These are phyloP conservation scores for Erethizon dorsatum DNA, from an alignment of 2,797 vertebrate genomes.

Conservation along the genomic window DNA sequence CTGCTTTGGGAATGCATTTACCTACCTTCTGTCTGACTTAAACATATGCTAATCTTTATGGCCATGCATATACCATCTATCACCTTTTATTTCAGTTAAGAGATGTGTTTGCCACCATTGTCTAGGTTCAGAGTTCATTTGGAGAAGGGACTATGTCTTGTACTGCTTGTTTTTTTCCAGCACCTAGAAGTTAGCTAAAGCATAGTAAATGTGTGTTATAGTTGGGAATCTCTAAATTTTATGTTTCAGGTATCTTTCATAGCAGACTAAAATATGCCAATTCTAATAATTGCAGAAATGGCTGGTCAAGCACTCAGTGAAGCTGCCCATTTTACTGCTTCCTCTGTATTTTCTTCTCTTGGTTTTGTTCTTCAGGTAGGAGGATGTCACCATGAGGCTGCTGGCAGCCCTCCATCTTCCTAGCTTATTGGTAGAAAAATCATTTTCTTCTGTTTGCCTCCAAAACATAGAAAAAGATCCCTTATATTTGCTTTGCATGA, in stretches of 20 bases:
- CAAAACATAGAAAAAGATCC: not conserved
- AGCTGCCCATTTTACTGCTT: not conserved
- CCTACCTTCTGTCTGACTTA: rapidly evolving
- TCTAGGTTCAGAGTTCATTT: not conserved
- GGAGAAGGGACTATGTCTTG: not conserved
- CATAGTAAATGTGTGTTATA: rapidly evolving
- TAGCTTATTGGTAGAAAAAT: not conserved
- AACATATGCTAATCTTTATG: no score
- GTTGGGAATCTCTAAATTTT: no score
- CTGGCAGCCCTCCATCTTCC: no score
- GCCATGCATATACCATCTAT: rapidly evolving
- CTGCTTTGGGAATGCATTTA: rapidly evolving
- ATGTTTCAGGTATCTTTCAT: not conserved
- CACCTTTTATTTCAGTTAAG: not conserved
- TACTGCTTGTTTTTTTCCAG: not conserved
- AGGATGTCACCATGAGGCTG: not conserved
- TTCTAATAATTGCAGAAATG: not conserved
- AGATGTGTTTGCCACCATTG: not conserved
- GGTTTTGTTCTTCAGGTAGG: not conserved
- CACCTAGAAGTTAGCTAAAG: no score
- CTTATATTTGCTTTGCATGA: not conserved
- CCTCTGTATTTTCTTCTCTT: not conserved
- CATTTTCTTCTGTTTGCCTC: not conserved
- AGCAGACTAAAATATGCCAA: not conserved
- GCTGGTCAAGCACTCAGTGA: not conserved